Conservation (phyloP, 2,797 vertebrate species). For the Cheirogaleus major region DNA sequence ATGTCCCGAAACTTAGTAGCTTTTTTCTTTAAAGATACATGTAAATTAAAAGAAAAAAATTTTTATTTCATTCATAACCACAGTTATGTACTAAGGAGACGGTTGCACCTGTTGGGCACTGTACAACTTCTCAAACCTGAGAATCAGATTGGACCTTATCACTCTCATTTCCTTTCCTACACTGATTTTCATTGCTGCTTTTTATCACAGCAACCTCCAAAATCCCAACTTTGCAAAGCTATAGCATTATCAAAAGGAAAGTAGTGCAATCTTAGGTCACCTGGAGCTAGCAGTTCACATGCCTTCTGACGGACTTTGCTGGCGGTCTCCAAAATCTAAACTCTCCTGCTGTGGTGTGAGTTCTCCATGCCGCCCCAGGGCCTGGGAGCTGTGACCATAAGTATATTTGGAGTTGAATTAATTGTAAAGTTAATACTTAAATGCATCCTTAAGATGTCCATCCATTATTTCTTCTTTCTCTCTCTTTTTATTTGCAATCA, state of each 20-base stretch:
- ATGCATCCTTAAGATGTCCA: not conserved
- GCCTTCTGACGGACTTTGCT: not conserved
- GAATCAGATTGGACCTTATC: not conserved
- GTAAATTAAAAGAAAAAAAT: not conserved
- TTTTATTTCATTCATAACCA: not conserved
- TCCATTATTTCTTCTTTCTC: not conserved
- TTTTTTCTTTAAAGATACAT: not conserved
- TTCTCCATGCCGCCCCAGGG: not conserved
- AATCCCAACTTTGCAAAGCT: not conserved
- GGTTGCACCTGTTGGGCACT: not conserved
- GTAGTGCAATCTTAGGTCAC: not conserved
- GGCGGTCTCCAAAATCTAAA: not conserved
- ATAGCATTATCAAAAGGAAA: not conserved
- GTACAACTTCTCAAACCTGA: not conserved
- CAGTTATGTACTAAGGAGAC: rapidly evolving
- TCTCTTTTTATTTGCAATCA: not conserved
- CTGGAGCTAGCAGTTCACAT: not conserved
- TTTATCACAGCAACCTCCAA: not conserved
- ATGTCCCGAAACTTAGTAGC: not conserved
- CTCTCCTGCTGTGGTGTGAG: no score
- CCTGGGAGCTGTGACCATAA: not conserved
- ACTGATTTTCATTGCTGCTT: not conserved
- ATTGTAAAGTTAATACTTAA: not conserved
- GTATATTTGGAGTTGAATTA: not conserved
- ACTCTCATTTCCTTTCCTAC: not conserved